Evolutionary conservation across 2,888 invertebrate genomes (phyloP).

Genomic region (Morpho achilles): DNA sequence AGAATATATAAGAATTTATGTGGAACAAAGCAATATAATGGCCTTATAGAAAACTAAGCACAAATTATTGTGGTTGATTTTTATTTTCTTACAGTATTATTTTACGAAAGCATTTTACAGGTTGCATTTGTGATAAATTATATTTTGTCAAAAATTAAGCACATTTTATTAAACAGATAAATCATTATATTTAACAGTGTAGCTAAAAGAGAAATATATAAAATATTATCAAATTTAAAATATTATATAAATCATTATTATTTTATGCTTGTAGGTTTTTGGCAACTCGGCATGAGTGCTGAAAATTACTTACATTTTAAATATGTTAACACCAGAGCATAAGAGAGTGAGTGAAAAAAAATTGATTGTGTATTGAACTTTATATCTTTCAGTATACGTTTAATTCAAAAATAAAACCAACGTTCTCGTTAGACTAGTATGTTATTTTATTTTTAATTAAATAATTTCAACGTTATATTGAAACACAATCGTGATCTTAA

Average conservation of each 20-base stretch:
- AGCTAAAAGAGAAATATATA: not conserved
- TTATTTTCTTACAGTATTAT: slow-evolving; percentile 56
- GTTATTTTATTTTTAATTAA: too few species aligned
- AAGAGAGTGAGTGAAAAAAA: too few species aligned
- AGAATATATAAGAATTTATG: slow-evolving; percentile 19
- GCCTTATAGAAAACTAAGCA: slow-evolving; percentile 54
- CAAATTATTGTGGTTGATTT: slow-evolving; percentile 39
- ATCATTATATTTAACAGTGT: slow-evolving; percentile 15
- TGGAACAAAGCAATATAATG: slow-evolving; percentile 57
- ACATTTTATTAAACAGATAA: slow-evolving; percentile 12
- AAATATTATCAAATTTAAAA: not conserved
- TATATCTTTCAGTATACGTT: too few species aligned
- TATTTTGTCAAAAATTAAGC: slow-evolving; percentile 21
- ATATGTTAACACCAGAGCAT: too few species aligned
- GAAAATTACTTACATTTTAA: too few species aligned
- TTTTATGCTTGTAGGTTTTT: not conserved
- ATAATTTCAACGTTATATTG: too few species aligned
- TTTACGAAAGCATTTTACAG: slow-evolving; percentile 46
- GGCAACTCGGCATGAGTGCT: too few species aligned
- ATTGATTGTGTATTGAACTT: too few species aligned
- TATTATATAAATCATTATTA: not conserved
- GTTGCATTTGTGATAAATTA: slow-evolving; percentile 51
- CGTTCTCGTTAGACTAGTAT: too few species aligned
- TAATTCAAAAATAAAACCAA: too few species aligned
- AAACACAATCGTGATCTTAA: too few species aligned